Percentiles rank a stretch among this genome's conserved stretches.
Evolutionary conservation across 2,797 vertebrate genomes (phyloP).

Genomic region (Nannoperca obscura): DNA sequence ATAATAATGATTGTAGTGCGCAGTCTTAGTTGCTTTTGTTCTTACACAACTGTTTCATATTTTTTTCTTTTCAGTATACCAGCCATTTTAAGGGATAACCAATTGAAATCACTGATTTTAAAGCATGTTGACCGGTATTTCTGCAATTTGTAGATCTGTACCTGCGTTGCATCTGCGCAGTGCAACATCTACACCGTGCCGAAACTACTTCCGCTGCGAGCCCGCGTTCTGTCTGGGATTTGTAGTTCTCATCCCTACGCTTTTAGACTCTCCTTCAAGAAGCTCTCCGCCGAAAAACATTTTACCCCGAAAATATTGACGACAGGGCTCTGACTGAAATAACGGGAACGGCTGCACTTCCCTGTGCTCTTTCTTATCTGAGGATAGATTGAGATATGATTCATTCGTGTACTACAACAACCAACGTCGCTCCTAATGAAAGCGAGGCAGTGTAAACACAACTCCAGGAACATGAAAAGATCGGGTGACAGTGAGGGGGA

Average conservation of each 20-base stretch:
- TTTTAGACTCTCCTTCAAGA: background rate
- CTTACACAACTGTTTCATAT: background rate
- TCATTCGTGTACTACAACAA: constrained; percentile 77
- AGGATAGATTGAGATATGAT: background rate
- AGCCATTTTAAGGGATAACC: constrained; percentile 29
- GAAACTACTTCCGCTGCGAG: constrained; percentile 71
- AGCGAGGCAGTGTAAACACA: constrained; percentile 86
- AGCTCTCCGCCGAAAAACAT: fast-evolving
- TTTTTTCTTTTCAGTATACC: background rate
- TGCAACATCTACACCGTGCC: constrained; percentile 34
- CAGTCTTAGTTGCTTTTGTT: background rate
- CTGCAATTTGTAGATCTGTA: constrained; percentile 11
- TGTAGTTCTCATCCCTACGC: constrained; percentile 70
- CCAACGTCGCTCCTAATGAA: constrained; percentile 68
- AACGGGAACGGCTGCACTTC: fast-evolving
- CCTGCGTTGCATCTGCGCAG: constrained; percentile 61
- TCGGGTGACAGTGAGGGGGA: constrained; percentile 90
- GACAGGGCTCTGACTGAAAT: fast-evolving
- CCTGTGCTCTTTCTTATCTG: fast-evolving
- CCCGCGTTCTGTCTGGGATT: constrained; percentile 74
- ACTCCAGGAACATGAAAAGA: constrained; percentile 90
- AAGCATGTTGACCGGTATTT: background rate
- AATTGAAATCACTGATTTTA: constrained; percentile 1
- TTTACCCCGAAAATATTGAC: background rate
- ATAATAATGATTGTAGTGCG: background rate